A percentile compares a stretch with the other conserved stretches of the same genome.
These are phyloP conservation scores for Scaptomyza parva DNA, from an alignment of 2,888 invertebrate genomes.

Conservation along the genomic window DNA sequence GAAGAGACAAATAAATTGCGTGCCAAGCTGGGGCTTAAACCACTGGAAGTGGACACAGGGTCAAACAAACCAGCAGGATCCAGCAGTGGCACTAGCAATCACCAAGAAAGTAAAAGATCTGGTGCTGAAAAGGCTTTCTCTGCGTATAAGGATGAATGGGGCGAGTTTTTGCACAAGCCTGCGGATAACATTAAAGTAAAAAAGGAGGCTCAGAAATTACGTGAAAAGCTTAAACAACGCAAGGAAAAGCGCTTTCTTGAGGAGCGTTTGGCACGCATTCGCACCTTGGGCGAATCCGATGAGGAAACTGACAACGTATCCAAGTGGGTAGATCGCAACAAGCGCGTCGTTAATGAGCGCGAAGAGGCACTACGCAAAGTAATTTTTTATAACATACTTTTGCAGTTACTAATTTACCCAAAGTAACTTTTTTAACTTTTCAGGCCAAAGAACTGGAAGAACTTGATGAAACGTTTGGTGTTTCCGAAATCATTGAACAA, in stretches of 20 bases:
- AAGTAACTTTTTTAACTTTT: slow-evolving; percentile 32
- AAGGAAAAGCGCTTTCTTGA: slow-evolving; percentile 90
- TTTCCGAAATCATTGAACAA: slow-evolving; percentile 92
- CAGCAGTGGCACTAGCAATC: slow-evolving; percentile 35
- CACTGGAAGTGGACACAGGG: slow-evolving; percentile 89
- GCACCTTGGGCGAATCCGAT: slow-evolving; percentile 91
- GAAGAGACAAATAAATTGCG: slow-evolving; percentile 95
- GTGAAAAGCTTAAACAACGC: slow-evolving; percentile 90
- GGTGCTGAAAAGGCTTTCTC: slow-evolving; percentile 76
- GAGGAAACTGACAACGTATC: slow-evolving; percentile 90
- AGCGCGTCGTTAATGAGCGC: slow-evolving; percentile 91
- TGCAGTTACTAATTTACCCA: background rate
- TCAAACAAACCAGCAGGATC: slow-evolving; percentile 79
- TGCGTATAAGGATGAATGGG: slow-evolving; percentile 85
- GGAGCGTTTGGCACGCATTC: slow-evolving; percentile 89
- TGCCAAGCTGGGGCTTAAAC: slow-evolving; percentile 96
- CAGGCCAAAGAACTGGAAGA: slow-evolving; percentile 97
- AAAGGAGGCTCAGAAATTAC: slow-evolving; percentile 91
- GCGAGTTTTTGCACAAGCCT: slow-evolving; percentile 95
- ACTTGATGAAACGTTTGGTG: slow-evolving; percentile 97
- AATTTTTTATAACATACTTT: slow-evolving; percentile 1
- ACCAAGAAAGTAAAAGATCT: slow-evolving; percentile 47
- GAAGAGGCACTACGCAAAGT: slow-evolving; percentile 91
- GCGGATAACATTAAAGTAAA: slow-evolving; percentile 91
- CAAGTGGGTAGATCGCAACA: slow-evolving; percentile 93